phyloP scores from a whole-genome alignment of 2,797 vertebrate species.

The Mus minutoides region DNA sequence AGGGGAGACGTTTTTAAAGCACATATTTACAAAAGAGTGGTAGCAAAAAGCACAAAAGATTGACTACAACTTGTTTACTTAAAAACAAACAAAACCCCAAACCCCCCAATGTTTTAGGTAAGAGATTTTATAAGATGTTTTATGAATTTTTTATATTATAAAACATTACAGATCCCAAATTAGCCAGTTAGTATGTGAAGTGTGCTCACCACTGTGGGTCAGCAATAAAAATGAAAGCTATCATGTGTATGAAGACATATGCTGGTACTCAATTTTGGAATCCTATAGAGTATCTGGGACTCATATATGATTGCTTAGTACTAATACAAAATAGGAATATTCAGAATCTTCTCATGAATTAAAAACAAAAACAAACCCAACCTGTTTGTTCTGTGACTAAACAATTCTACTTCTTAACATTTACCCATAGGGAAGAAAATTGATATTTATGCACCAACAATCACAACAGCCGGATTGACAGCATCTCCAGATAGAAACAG shows the following conservation, averaged over 20 bases:
- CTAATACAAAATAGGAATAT: neutral
- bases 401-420: neutral
- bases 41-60: neutral
- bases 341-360: neutral
- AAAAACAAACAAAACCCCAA: neutral
- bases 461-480: neutral
- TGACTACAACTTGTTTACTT: neutral
- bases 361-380: neutral
- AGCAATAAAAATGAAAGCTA: slow-evolving; percentile 12
- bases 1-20: neutral
- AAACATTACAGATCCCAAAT: neutral
- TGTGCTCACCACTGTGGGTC: neutral
- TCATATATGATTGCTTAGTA: neutral
- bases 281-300: neutral
- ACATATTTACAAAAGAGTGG: neutral
- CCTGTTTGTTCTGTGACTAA: neutral
- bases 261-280: neutral
- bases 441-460: neutral
- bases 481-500: neutral
- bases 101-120: neutral
- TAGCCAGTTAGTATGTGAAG: neutral
- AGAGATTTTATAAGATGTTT: slow-evolving; percentile 24
- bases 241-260: neutral
- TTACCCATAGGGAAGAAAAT: neutral
- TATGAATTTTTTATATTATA: neutral